Percentiles rank a stretch among this genome's conserved stretches.
These are phyloP conservation scores for Himalopsyche phryganea DNA, from an alignment of 1,140 invertebrate species.

Conservation along the genomic window DNA sequence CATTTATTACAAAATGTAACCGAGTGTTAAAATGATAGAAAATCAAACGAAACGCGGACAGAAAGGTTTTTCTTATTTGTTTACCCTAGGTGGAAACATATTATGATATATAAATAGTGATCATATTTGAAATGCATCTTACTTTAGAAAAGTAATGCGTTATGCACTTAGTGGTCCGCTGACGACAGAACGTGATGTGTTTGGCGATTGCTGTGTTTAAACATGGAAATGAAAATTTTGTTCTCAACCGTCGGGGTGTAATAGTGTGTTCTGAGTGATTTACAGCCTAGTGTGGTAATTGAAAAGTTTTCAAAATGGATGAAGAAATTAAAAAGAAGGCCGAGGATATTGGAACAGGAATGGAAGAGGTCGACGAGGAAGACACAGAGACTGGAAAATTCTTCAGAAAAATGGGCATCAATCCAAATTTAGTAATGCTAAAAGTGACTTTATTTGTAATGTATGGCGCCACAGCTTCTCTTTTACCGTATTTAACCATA, in stretches of 20 bases:
- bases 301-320: conserved; percentile 22
- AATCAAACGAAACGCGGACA: not conserved
- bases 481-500: conserved; percentile 78
- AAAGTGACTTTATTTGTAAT: conserved; percentile 77
- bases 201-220: too few relatives aligned
- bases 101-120: too few relatives aligned
- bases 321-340: conserved; percentile 41
- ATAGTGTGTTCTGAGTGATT: conserved; percentile 4
- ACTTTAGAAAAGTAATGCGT: too few relatives aligned
- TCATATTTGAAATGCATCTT: too few relatives aligned
- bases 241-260: too few relatives aligned
- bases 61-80: too few relatives aligned
- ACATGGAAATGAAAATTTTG: too few relatives aligned
- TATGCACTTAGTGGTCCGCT: too few relatives aligned
- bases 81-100: too few relatives aligned
- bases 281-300: conserved; percentile 6
- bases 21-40: conserved; percentile 13
- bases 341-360: conserved; percentile 36
- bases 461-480: conserved; percentile 75
- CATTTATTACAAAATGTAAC: not conserved
- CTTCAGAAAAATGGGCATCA: conserved; percentile 53
- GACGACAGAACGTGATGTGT: too few relatives aligned
- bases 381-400: conserved; percentile 39
- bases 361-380: conserved; percentile 40
- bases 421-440: conserved; percentile 70